phyloP scores from a whole-genome alignment of 2,888 invertebrate genomes.

The Colostygia pectinataria region DNA sequence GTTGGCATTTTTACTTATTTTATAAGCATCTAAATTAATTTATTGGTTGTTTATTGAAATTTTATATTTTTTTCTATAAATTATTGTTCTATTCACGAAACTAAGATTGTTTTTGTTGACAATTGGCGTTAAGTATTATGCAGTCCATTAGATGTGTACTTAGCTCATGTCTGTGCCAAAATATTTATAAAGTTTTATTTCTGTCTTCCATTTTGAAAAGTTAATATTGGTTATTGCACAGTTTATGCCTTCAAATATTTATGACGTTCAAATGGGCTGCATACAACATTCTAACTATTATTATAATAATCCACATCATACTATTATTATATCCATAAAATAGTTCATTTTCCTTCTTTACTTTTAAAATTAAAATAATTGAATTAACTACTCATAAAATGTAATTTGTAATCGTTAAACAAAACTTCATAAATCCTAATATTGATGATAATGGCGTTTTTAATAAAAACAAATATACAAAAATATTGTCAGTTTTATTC shows the following conservation, averaged over 20 bases:
- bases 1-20: conserved; percentile 83
- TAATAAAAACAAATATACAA: conserved; percentile 82
- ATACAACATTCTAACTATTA: conserved; percentile 41
- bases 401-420: conserved; percentile 80
- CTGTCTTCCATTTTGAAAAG: conserved; percentile 59
- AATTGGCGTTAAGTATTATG: conserved; percentile 70
- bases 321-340: conserved; percentile 52
- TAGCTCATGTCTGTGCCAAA: conserved; percentile 63
- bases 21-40: conserved; percentile 83
- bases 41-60: conserved; percentile 82
- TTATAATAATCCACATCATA: conserved; percentile 49
- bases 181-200: conserved; percentile 44
- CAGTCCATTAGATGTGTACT: conserved; percentile 63
- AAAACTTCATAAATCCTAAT: conserved; percentile 83
- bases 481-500: conserved; percentile 75
- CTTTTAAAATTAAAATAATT: conserved; percentile 72
- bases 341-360: conserved; percentile 72
- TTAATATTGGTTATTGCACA: conserved; percentile 29
- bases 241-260: conserved; percentile 19
- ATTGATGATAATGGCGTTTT: conserved; percentile 83
- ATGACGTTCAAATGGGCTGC: conserved; percentile 53
- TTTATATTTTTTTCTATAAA: conserved; percentile 76
- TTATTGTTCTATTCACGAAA: conserved; percentile 71
- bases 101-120: conserved; percentile 63
- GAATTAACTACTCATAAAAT: conserved; percentile 79